phyloP scores from a whole-genome alignment of 2,888 invertebrate genomes.

The Mythimna impura region DNA sequence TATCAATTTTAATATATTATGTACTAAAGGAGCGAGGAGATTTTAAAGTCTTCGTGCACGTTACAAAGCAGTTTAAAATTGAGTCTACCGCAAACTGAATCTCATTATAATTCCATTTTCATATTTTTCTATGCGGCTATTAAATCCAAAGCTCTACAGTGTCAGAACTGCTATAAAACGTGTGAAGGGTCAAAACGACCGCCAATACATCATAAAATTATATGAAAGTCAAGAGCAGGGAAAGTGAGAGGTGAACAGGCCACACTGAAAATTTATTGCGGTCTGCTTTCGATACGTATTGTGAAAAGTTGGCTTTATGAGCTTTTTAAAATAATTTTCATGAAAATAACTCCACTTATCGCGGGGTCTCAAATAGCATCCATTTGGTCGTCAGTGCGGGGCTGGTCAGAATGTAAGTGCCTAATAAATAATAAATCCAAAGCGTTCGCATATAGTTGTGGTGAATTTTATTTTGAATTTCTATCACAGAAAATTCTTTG shows the following conservation, averaged over 20 bases:
- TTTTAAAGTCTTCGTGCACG: background rate
- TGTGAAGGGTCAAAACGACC: constrained; percentile 88
- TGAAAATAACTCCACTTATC: constrained; percentile 79
- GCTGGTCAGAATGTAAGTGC: constrained; percentile 49
- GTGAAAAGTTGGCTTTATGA: constrained; percentile 83
- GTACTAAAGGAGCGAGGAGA: background rate
- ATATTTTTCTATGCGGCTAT: constrained; percentile 58
- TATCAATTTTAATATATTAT: background rate
- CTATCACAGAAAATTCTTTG: constrained; percentile 45
- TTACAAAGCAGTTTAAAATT: constrained; percentile 16
- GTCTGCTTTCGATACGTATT: constrained; percentile 89
- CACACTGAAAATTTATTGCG: constrained; percentile 84
- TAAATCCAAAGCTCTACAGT: constrained; percentile 71
- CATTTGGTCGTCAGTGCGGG: constrained; percentile 49
- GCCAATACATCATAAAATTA: constrained; percentile 90
- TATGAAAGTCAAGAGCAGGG: constrained; percentile 90
- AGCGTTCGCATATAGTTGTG: constrained; percentile 36
- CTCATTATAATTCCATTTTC: constrained; percentile 59
- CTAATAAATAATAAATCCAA: constrained; percentile 59
- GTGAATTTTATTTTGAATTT: constrained; percentile 57
- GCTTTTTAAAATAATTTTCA: constrained; percentile 82
- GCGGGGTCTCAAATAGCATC: constrained; percentile 60
- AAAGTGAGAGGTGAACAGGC: constrained; percentile 87
- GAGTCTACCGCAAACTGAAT: constrained; percentile 34
- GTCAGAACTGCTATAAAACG: constrained; percentile 84